Evolutionary conservation across 2,888 invertebrate species (phyloP), one percentile per base, ranked within the genome.

Genomic region (Hydroisotoma schaefferi): DNA sequence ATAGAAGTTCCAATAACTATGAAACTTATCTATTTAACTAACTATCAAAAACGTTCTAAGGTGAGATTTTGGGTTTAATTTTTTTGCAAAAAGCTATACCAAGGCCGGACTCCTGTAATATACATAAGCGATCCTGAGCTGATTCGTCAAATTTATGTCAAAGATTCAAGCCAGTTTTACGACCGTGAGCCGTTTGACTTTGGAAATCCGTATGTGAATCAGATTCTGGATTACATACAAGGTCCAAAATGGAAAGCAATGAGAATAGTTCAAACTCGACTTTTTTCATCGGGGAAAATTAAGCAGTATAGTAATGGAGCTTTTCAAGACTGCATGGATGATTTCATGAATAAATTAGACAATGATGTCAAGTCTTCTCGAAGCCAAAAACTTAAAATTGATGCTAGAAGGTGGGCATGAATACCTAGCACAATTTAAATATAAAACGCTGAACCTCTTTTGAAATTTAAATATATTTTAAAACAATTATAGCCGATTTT

Each of bases 191-290:
- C 49, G 0, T 40, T 55, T 2, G 64, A 69, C 40, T 55, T 69
- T 25, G 70, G 70, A 1, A 44, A 63, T 53, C 52, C 55, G 1
- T 20, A 70, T 0, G 18, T 72, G 22, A 67, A 72, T 54, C 66
- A 72, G 60, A 69, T 72, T 49, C 49, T 72, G 44, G 71, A 72
- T 55, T 72, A 51, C 46, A 38, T 62, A 2, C 67, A 65, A 27
- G 65, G 71, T 67, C 67, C 69, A 26, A 72, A 72, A 62, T 72
- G 72, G 72, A 70, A 68, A 56, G 53, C 49, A 15, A 56, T 72
- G 26, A 55, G 72, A 37, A 48, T 49, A 4, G 51, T 55, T 40
- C 44, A 66, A 27, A 70, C 64, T 20, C 68, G 67, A 2, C 47
- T 69, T 33, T 65, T 72, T 25, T 68, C 70, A 3, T 59, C 67